phyloP scores from a whole-genome alignment of 1,140 invertebrate genomes.

The Polyergus mexicanus region DNA sequence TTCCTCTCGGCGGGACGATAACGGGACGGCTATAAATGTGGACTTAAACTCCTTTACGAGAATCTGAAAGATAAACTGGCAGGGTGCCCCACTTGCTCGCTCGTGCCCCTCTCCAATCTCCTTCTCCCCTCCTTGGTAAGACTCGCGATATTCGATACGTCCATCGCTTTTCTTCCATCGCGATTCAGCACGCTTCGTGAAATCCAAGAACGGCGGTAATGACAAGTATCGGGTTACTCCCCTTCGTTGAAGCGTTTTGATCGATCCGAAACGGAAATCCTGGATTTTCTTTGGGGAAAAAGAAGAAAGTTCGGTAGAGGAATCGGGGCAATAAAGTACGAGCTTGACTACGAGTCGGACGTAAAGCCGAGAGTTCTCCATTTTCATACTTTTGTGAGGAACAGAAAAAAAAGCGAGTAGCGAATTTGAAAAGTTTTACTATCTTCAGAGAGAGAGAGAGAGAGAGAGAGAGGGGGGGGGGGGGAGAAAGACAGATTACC shows the following conservation, averaged over 20 bases:
- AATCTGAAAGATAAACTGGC: slow-evolving; percentile 65
- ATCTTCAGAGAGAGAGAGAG: not conserved
- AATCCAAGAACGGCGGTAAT: slow-evolving; percentile 58
- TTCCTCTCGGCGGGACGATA: slow-evolving; percentile 56
- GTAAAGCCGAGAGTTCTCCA: slow-evolving; percentile 32
- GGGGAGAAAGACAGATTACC: not conserved
- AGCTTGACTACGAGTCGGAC: not conserved
- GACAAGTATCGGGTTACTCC: slow-evolving; percentile 52
- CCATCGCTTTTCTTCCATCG: slow-evolving; percentile 47
- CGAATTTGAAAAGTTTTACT: slow-evolving; percentile 51
- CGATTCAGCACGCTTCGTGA: slow-evolving; percentile 50
- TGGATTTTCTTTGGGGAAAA: not conserved
- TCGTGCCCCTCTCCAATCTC: not conserved
- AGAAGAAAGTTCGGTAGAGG: not conserved
- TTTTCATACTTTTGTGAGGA: slow-evolving; percentile 41
- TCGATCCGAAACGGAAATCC: slow-evolving; percentile 56
- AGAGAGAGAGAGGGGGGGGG: not conserved
- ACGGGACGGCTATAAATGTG: slow-evolving; percentile 71
- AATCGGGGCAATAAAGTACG: slow-evolving; percentile 23
- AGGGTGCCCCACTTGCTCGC: not conserved
- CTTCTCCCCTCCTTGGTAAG: not conserved
- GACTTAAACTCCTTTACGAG: slow-evolving; percentile 71
- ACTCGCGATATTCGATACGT: slow-evolving; percentile 43
- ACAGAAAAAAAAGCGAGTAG: not conserved
- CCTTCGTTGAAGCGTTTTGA: slow-evolving; percentile 51